Base-by-base conservation (phyloP, 2,113 vertebrate species). In the Merops nubicus region DNA sequence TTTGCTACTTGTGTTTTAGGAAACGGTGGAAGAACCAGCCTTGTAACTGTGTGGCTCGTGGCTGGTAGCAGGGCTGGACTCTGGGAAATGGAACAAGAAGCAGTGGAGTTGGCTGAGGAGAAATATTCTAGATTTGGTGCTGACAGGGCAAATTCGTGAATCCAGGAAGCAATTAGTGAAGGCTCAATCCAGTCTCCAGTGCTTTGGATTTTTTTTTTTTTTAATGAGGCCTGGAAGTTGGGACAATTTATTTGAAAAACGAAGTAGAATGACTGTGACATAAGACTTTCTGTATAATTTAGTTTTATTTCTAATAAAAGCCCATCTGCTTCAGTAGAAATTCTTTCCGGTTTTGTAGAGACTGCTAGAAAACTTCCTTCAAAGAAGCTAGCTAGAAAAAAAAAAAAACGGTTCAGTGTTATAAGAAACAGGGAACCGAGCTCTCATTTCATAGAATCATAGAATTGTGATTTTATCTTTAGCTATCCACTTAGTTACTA, bases 61-160 rank as follows among this genome's bases (percentile, higher is more conserved):
- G 16, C 60, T 94, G 72, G 19, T 43, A 38, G 82, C 23, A 42
- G 45, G 40, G 20, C 75, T 92, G 50, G 57, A 63, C 33, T 34
- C 17, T 79, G 31, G 64, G 40, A 56, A 68, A 42, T 62, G 38
- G 51, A 43, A 45, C 7, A 34, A 19, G 79, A 89, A 79, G 36
- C 57, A 75, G 15, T 2, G 5, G 31, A 19, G 4, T 28, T 62
- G 33, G 33, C 60, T 72, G 57, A 79, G 47, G 29, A 70, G 42
- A 79, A 86, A 45, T 82, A n/a, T 34, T 88, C 65, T 81, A 60
- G 57, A 87, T 95, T 88, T 90, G 73, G 18, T 91, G 73, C 64
- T 88, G 48, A 64, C 42, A 73, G 45, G 67, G 38, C 31, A 84
- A n/a, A 91, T 63, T 40, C 56, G 10, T 68, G 56, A 84, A 81